Base-by-base conservation (phyloP, 2,113 vertebrate genomes). In the Leptobrachium leishanense region DNA sequence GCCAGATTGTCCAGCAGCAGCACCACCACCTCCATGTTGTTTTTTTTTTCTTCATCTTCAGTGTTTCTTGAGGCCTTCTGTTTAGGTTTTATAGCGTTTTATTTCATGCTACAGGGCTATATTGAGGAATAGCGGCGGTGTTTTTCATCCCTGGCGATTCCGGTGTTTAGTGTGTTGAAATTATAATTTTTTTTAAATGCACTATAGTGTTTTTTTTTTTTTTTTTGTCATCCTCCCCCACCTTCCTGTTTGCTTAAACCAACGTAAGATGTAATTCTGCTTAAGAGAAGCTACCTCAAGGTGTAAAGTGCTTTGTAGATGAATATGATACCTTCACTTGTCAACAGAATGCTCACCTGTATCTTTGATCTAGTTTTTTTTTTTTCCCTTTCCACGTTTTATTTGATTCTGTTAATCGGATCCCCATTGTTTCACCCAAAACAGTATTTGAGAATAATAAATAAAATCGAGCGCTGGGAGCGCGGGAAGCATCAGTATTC, bases 261-360 rank as follows among this genome's bases (percentile, higher is more conserved):
- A 85, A 84, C 69, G 88, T 86, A 68, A 84, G 85, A 88, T 88
- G 82, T 87, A 86, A 87, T 88, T 88, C 82, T 91, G 88, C 90
- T 87, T 91, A 86, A 91, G 90, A 92, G 85, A 89, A 91, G 91
- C 93, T 94, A 93, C 92, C 93, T 94, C 92, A 94, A 87, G 89
- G 90, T 89, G 91, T 90, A 88, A 92, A 88, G 85, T 90, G 86
- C 87, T 92, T 89, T 89, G 89, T 89, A 85, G 85, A 90, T 85
- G 73, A 64, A 15, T 59, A 46, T 44, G 42, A 20, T 64, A 64
- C 39, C 41, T 59, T 73, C 77, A 74, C 64, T 42, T 68, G 63
- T 73, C 57, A 73, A 12, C 40, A 57, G 46, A 43, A 72, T 72
- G 62, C 77, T n/a, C 69, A 53, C 64, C 8, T 62, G 43, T 74